Evolutionary conservation across 2,113 vertebrate species (phyloP).

Genomic region (Perca fluviatilis): DNA sequence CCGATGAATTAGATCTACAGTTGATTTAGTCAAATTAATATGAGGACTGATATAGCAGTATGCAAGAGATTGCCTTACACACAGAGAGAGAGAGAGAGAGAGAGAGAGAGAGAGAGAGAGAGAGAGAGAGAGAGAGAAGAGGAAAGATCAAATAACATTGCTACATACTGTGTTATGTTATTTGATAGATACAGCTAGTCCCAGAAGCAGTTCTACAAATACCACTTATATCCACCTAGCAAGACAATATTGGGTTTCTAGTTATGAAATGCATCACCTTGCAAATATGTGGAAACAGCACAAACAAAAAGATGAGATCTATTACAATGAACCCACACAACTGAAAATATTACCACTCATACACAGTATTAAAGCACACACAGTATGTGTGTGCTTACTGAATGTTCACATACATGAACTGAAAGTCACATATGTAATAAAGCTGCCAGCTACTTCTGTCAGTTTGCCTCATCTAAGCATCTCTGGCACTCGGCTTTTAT

Average conservation of each 20-base stretch:
- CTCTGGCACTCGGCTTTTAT: slow-evolving; percentile 47
- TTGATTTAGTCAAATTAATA: slow-evolving; percentile 52
- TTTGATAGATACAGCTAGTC: slow-evolving; percentile 71
- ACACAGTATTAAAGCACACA: slow-evolving; percentile 59
- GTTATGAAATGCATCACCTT: slow-evolving; percentile 75
- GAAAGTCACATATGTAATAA: slow-evolving; percentile 47
- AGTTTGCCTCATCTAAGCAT: slow-evolving; percentile 24
- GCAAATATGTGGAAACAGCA: slow-evolving; percentile 74
- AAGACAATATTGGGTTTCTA: slow-evolving; percentile 74
- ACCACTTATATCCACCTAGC: slow-evolving; percentile 73
- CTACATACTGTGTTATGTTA: slow-evolving; percentile 70
- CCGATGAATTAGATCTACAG: slow-evolving; percentile 43
- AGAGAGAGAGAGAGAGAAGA: slow-evolving; percentile 23
- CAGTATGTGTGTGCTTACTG: slow-evolving; percentile 34
- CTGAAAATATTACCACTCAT: slow-evolving; percentile 69
- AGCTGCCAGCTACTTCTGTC: slow-evolving; percentile 40
- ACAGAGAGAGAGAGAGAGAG: slow-evolving; percentile 7
- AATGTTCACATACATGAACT: slow-evolving; percentile 19
- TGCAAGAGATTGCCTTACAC: slow-evolving; percentile 69
- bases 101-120: neutral
- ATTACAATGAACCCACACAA: slow-evolving; percentile 72
- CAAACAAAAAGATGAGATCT: slow-evolving; percentile 75
- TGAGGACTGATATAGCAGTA: slow-evolving; percentile 53
- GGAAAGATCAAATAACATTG: slow-evolving; percentile 72
- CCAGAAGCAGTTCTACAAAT: slow-evolving; percentile 72